phyloP scores from a whole-genome alignment of 2,888 invertebrate genomes.

The Conomelus anceps region DNA sequence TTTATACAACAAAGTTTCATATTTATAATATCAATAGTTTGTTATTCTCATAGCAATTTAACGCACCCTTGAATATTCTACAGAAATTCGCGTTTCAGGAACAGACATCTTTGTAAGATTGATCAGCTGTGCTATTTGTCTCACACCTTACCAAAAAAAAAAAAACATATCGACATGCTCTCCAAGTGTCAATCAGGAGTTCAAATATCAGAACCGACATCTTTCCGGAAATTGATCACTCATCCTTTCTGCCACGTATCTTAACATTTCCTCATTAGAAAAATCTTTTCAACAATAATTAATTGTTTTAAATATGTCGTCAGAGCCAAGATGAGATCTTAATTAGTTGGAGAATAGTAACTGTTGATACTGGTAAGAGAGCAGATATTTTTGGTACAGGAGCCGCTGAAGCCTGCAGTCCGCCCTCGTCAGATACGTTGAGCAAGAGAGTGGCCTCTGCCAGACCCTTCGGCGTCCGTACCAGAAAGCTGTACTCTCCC shows the following conservation, averaged over 20 bases:
- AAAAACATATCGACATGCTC: too few species aligned
- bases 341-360: background rate
- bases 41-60: too few species aligned
- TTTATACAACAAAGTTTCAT: too few species aligned
- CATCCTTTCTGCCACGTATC: background rate
- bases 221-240: background rate
- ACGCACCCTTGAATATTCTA: background rate
- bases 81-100: background rate
- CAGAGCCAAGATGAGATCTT: background rate
- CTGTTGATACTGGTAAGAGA: background rate
- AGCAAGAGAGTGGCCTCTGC: conserved; percentile 56
- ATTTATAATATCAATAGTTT: too few species aligned
- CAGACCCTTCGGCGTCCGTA: conserved; percentile 54
- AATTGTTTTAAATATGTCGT: background rate
- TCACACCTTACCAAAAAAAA: too few species aligned
- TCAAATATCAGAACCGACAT: background rate
- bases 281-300: background rate
- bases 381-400: background rate
- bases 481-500: conserved; percentile 58
- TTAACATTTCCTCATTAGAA: background rate
- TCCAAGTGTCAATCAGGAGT: background rate
- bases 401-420: background rate
- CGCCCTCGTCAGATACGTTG: conserved; percentile 47
- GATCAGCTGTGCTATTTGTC: too few species aligned
- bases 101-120: background rate